Conservation (phyloP, 2,797 vertebrate species). For the Xenentodon cancila region DNA sequence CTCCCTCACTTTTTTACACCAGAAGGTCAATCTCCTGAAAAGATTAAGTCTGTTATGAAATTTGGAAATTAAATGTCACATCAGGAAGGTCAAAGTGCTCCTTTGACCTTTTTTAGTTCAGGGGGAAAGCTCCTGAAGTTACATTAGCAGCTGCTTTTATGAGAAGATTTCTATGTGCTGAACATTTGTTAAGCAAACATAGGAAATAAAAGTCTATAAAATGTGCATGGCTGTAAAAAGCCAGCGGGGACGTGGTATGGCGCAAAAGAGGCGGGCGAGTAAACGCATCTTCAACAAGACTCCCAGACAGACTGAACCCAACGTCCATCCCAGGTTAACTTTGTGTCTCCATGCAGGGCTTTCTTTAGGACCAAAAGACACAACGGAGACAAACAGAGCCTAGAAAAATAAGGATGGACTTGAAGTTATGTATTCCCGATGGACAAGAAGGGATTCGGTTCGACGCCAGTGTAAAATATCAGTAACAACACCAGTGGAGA, state of each 20-base stretch:
- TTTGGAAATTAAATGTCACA: constrained; percentile 56
- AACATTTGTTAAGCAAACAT: constrained; percentile 8
- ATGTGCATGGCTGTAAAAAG: neutral
- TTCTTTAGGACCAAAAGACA: constrained; percentile 27
- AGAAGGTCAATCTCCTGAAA: constrained; percentile 15
- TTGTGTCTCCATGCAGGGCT: constrained; percentile 1
- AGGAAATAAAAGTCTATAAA: constrained; percentile 13
- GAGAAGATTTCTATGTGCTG: neutral
- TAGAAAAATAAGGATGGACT: neutral
- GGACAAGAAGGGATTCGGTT: neutral
- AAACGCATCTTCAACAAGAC: neutral
- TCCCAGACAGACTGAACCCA: neutral
- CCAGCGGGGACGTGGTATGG: constrained; percentile 6
- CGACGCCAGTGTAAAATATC: neutral
- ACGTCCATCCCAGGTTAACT: no score
- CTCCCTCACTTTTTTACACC: constrained; percentile 5
- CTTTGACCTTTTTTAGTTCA: constrained; percentile 32
- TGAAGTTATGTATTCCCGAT: constrained; percentile 10
- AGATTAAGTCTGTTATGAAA: constrained; percentile 30
- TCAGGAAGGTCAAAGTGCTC: constrained; percentile 31
- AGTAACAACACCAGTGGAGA: constrained; percentile 1
- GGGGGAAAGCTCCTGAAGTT: no score
- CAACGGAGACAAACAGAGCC: constrained; percentile 10
- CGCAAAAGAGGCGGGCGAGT: neutral
- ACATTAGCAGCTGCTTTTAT: constrained; percentile 5